Conservation (phyloP, 2,797 vertebrate species). For the Fratercula arctica region DNA sequence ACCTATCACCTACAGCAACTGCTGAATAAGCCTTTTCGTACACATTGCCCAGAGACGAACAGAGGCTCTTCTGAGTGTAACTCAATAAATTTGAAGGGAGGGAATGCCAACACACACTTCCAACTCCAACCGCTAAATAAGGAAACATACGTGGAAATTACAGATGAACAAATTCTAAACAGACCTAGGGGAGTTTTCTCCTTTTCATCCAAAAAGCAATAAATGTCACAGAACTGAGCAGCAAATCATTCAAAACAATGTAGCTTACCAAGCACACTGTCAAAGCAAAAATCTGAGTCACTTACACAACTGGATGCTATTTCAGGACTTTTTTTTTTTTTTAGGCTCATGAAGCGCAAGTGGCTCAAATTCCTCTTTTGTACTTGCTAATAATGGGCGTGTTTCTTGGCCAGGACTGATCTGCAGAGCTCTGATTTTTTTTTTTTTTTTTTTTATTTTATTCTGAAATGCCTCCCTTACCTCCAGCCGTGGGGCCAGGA, state of each 20-base stretch:
- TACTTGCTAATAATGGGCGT: conserved; percentile 49
- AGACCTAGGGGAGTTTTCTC: conserved; percentile 62
- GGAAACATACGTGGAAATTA: conserved; percentile 68
- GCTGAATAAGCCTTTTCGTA: conserved; percentile 60
- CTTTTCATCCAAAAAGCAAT: conserved; percentile 67
- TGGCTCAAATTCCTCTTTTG: conserved; percentile 52
- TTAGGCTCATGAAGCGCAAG: conserved; percentile 41
- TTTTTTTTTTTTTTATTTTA: neutral
- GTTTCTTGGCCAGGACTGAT: conserved; percentile 26
- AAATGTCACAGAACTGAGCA: conserved; percentile 62
- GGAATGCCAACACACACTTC: conserved; percentile 64
- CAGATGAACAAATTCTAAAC: conserved; percentile 66
- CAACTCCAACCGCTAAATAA: conserved; percentile 60
- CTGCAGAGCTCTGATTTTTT: neutral
- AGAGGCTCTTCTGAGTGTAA: conserved; percentile 34
- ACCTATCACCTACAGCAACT: conserved; percentile 62
- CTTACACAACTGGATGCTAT: conserved; percentile 58
- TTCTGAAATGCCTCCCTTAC: conserved; percentile 18
- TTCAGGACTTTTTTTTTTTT: conserved; percentile 5
- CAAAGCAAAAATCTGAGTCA: conserved; percentile 61
- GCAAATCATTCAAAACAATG: conserved; percentile 60
- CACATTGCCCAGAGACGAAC: conserved; percentile 51
- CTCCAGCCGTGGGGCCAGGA: neutral
- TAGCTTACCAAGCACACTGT: conserved; percentile 61
- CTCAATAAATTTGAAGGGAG: conserved; percentile 55